Evolutionary conservation across 2,113 vertebrate genomes (phyloP).

Genomic region (Micronycteris hirsuta): DNA sequence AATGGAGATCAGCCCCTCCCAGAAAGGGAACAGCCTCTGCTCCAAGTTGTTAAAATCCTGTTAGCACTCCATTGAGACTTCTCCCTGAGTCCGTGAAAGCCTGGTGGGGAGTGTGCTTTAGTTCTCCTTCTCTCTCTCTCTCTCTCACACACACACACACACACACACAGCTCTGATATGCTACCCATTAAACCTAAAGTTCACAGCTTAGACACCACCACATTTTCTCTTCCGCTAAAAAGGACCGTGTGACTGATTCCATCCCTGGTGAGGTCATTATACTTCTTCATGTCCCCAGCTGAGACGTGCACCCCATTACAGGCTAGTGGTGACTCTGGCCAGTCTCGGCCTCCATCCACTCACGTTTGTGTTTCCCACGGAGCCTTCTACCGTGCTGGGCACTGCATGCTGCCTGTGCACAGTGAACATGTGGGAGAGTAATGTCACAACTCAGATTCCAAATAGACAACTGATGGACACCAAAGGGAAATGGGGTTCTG

Average conservation of each 20-base stretch:
- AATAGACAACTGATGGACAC: not conserved
- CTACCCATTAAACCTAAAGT: not conserved
- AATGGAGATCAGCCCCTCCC: constrained; percentile 22
- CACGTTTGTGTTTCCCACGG: not conserved
- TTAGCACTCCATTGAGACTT: not conserved
- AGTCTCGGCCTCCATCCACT: not conserved
- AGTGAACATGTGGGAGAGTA: not conserved
- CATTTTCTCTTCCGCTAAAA: not conserved
- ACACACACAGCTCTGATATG: not conserved
- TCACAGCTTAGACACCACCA: not conserved
- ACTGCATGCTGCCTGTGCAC: not conserved
- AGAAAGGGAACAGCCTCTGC: not conserved
- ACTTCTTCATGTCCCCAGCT: not conserved
- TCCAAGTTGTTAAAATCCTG: constrained; percentile 16
- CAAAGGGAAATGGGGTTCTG: not conserved
- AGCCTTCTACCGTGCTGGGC: not conserved
- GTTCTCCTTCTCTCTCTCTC: not conserved
- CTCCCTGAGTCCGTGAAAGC: not conserved
- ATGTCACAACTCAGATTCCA: not conserved
- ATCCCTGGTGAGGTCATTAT: not conserved
- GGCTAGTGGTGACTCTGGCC: not conserved
- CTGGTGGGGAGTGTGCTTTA: not conserved
- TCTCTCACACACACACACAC: not conserved
- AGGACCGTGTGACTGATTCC: not conserved
- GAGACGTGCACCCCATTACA: not conserved